phyloP scores from a whole-genome alignment of 2,113 vertebrate species.

The Rhizomys pruinosus region DNA sequence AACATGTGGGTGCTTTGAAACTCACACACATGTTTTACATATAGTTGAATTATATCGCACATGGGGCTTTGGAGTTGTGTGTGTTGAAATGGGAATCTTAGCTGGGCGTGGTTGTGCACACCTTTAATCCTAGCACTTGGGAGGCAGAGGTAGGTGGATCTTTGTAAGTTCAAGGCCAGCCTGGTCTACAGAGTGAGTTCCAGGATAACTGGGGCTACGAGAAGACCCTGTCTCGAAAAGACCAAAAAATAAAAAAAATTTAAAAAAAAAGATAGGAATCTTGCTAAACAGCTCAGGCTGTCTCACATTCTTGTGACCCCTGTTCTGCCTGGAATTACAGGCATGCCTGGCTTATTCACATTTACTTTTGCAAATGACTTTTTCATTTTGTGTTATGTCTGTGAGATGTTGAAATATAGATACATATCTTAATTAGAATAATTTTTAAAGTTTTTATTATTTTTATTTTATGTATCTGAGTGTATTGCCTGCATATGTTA shows the following conservation, averaged over 20 bases:
- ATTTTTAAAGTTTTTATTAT: neutral
- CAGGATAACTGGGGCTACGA: no score
- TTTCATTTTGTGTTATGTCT: constrained; percentile 50
- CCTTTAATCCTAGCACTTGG: no score
- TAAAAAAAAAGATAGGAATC: no score
- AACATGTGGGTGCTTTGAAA: neutral
- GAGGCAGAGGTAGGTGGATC: no score
- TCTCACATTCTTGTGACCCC: neutral
- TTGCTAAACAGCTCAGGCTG: neutral
- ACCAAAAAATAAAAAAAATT: no score
- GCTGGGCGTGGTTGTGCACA: no score
- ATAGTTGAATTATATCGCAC: neutral
- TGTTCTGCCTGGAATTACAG: neutral
- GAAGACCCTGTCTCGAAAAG: no score
- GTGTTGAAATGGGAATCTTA: neutral
- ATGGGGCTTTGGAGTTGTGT: neutral
- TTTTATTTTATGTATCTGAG: no score
- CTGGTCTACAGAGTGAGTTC: no score
- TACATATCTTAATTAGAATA: neutral
- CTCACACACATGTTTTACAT: no score
- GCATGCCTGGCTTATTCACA: neutral
- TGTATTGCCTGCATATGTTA: no score
- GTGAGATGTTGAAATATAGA: neutral
- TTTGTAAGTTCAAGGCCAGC: no score
- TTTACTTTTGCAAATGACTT: neutral